Evolutionary conservation across 2,797 vertebrate species (phyloP), one percentile per base, ranked within the genome.

Genomic region (Sebastes vulpes): DNA sequence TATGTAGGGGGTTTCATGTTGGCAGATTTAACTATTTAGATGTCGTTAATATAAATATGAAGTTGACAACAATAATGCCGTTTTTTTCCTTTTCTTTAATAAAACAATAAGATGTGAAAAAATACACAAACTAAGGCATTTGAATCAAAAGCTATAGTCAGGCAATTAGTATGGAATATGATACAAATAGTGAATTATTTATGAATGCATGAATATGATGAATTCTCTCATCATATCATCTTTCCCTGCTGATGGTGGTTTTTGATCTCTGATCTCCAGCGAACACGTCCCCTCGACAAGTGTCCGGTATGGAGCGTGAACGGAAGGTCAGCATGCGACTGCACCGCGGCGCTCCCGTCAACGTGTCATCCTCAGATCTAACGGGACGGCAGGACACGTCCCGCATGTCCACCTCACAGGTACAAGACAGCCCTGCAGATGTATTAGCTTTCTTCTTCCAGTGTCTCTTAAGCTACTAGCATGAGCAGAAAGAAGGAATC

Each of bases 381-480:
- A 98, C 98, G 3, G 98, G 98, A 84, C 96, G 97, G 65, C 98
- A 98, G 93, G 98, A 99, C 90, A 97, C 97, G 79, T 99, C 98
- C 31, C 97, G 97, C 96, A 99, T 99, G 98, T 99, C 98, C 94
- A 98, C 98, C 83, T 99, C 98, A 75, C 98, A 99, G 97, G 98
- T 98, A 96, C 90, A 90, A 57, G 86, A 83, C 58, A 6, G 6
- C 32, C n/a, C 42, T 60, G 61, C 54, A 21, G 28, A 48, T 32
- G 11, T 53, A 65, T 35, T 38, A 2, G 3, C 23, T 31, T 46
- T 26, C 9, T n/a, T 57, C 29, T 18, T 52, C 3, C 6, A 25
- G 9, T 48, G 25, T 53, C 11, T 12, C 16, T 23, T 46, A 9
- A 48, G 5, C 23, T 20, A 9, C 23, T 38, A 56, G n/a, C 26